Percentiles rank a stretch among this genome's conserved stretches.
phyloP scores from a whole-genome alignment of 2,113 vertebrate species.

The Mormoops blainvillei region DNA sequence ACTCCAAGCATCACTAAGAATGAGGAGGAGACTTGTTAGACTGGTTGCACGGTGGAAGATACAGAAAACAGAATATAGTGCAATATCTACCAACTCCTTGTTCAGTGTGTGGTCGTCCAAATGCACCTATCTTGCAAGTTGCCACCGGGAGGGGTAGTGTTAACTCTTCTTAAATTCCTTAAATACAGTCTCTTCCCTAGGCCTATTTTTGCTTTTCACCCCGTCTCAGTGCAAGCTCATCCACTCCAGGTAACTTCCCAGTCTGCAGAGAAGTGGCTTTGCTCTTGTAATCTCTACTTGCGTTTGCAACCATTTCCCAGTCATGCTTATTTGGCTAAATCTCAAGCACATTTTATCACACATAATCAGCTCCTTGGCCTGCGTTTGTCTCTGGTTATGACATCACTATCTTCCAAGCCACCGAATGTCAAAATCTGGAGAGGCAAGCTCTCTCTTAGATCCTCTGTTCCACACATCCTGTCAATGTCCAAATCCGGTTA shows the following conservation, averaged over 20 bases:
- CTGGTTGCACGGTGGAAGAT: neutral
- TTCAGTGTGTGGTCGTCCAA: neutral
- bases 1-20: neutral
- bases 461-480: neutral
- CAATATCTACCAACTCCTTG: neutral
- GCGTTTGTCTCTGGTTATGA: neutral
- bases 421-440: neutral
- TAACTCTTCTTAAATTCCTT: neutral
- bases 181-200: neutral
- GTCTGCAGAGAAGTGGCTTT: neutral
- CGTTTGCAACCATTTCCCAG: neutral
- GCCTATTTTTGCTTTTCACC: neutral
- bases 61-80: neutral
- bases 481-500: neutral
- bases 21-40: neutral
- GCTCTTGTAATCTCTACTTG: neutral
- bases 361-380: neutral
- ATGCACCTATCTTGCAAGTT: neutral
- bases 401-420: neutral
- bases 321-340: neutral
- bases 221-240: neutral
- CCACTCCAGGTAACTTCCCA: neutral
- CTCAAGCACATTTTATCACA: neutral
- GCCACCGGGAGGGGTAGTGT: neutral
- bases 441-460: neutral